A percentile compares a stretch with the other conserved stretches of the same genome.
Evolutionary conservation across 2,113 vertebrate species (phyloP).

Genomic region (Periophthalmus modestus): DNA sequence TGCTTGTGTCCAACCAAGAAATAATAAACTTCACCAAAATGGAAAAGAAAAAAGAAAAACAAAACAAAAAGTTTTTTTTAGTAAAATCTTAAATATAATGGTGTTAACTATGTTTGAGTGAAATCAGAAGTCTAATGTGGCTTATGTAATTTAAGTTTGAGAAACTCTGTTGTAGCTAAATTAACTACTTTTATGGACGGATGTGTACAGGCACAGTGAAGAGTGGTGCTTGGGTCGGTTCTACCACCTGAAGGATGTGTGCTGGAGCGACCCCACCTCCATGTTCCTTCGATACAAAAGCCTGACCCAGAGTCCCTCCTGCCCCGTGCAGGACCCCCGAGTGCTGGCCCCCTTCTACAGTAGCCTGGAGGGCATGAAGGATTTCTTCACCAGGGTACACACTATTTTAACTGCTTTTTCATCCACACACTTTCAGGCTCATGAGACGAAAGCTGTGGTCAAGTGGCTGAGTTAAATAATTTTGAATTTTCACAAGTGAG

Average conservation of each 20-base stretch:
- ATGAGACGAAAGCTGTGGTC: too few relatives aligned
- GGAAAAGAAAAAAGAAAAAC: too few relatives aligned
- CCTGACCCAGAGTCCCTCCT: slow-evolving; percentile 37
- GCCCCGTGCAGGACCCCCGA: slow-evolving; percentile 66
- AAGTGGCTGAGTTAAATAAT: too few relatives aligned
- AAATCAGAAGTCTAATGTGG: too few relatives aligned
- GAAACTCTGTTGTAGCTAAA: background rate
- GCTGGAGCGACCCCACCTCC: slow-evolving; percentile 74
- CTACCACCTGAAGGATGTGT: slow-evolving; percentile 80
- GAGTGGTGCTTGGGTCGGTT: slow-evolving; percentile 70
- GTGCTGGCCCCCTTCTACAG: slow-evolving; percentile 72
- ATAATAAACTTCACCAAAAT: too few relatives aligned
- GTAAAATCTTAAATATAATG: too few relatives aligned
- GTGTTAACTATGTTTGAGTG: too few relatives aligned
- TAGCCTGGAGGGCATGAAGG: slow-evolving; percentile 53
- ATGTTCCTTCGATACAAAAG: slow-evolving; percentile 77
- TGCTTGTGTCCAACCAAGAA: too few relatives aligned
- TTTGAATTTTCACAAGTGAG: too few relatives aligned
- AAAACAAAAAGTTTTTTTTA: too few relatives aligned
- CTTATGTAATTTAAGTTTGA: background rate
- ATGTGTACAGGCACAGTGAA: slow-evolving; percentile 42
- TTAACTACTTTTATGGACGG: background rate
- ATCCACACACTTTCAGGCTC: too few relatives aligned
- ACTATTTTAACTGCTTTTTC: background rate
- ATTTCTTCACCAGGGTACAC: slow-evolving; percentile 71